phyloP scores from a whole-genome alignment of 2,797 vertebrate genomes.

The Avahi laniger region DNA sequence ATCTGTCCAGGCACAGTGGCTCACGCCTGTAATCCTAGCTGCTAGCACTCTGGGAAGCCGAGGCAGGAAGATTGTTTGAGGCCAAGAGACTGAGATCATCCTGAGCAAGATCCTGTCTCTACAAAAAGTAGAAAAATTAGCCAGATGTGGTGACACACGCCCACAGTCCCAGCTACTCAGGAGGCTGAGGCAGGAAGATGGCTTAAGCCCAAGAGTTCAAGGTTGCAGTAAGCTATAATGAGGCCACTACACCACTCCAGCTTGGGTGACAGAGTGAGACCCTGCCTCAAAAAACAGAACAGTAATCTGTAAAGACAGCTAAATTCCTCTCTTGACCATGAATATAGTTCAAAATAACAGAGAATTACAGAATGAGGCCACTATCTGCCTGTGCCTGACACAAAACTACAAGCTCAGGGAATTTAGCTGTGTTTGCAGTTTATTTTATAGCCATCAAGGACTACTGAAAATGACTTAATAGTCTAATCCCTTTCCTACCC shows the following conservation, averaged over 20 bases:
- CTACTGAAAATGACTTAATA: background rate
- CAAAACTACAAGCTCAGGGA: background rate
- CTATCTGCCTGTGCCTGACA: background rate
- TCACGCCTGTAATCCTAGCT: background rate
- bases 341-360: conserved; percentile 21
- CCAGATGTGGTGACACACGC: background rate
- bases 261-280: background rate
- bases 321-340: background rate
- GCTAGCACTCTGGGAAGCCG: background rate
- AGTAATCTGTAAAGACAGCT: background rate
- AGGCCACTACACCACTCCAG: background rate
- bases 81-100: background rate
- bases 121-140: background rate
- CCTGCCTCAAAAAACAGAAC: background rate
- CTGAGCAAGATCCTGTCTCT: background rate
- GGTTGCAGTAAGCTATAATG: background rate
- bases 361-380: background rate
- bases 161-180: background rate
- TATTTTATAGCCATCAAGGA: background rate
- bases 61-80: background rate
- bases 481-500: background rate
- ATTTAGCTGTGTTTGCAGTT: background rate
- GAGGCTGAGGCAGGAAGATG: background rate
- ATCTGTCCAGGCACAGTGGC: background rate
- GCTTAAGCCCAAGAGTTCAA: background rate